Evolutionary conservation across 2,113 vertebrate genomes (phyloP).

Genomic region (Taurulus bubalis): DNA sequence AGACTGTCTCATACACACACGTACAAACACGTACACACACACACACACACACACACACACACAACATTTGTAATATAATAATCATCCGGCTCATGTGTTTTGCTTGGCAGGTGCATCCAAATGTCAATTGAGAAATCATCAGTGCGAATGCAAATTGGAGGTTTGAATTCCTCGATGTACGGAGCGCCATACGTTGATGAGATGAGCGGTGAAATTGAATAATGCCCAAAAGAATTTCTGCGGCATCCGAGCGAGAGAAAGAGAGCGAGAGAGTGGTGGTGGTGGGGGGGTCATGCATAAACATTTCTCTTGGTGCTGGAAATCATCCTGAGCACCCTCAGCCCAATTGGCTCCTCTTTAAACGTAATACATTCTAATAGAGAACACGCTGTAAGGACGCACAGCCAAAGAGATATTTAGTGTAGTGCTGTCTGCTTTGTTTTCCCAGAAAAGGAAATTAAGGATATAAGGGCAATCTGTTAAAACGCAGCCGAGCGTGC

Average conservation of each 20-base stretch:
- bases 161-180: constrained; percentile 72
- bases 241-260: constrained; percentile 5
- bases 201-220: constrained; percentile 44
- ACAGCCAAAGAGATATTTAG: constrained; percentile 32
- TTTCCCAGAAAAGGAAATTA: constrained; percentile 28
- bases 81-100: constrained; percentile 73
- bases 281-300: constrained; percentile 35
- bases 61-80: constrained; percentile 75
- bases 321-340: constrained; percentile 40
- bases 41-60: constrained; percentile 32
- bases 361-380: constrained; percentile 31
- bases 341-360: constrained; percentile 36
- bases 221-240: constrained; percentile 43
- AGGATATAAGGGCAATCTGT: constrained; percentile 38
- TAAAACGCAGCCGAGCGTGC: constrained; percentile 34
- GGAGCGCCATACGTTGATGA: constrained; percentile 47
- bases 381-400: constrained; percentile 33
- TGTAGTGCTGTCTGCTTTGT: constrained; percentile 23
- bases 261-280: neutral
- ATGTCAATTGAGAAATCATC: constrained; percentile 77
- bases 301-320: constrained; percentile 36
- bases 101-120: constrained; percentile 67
- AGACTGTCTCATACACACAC: neutral
- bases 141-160: constrained; percentile 69
- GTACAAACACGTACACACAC: constrained; percentile 16